Conservation (phyloP, 64 coral and sea anemone species). For the Porites australiensis region DNA sequence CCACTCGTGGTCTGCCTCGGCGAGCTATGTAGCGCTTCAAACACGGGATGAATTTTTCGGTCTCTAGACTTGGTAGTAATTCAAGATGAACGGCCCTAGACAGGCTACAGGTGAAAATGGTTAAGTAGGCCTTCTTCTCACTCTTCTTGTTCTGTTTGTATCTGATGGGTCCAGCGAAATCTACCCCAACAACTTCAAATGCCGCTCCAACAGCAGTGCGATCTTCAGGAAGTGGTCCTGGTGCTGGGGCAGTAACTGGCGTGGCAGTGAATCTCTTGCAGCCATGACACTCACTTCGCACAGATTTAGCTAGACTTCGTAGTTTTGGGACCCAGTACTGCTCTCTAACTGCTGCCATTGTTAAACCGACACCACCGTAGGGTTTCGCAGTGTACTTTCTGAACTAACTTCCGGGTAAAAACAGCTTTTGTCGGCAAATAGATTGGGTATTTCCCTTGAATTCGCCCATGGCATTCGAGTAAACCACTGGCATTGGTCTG, state of each 20-base stretch:
- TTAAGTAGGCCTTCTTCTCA: background rate
- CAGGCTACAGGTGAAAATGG: too few species aligned
- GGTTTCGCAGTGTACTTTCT: conserved; percentile 28
- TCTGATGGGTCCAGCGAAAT: conserved; percentile 23
- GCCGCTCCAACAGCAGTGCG: background rate
- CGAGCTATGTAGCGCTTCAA: too few species aligned
- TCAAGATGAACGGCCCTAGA: too few species aligned
- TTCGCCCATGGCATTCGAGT: background rate
- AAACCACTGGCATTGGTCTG: too few species aligned
- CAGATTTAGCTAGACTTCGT: background rate
- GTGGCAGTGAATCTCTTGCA: conserved; percentile 25
- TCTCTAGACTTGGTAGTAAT: too few species aligned
- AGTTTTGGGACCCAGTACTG: conserved; percentile 62
- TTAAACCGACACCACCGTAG: conserved; percentile 46
- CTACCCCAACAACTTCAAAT: conserved; percentile 34
- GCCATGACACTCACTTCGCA: conserved; percentile 29
- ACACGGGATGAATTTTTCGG: too few species aligned
- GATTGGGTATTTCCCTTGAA: conserved; percentile 49
- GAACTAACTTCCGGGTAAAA: conserved; percentile 14
- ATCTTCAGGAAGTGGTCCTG: conserved; percentile 25
- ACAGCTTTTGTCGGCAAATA: conserved; percentile 30
- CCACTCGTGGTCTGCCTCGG: too few species aligned
- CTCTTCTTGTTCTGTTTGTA: background rate
- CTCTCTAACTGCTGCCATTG: conserved; percentile 52
- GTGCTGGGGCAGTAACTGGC: conserved; percentile 3